Percentiles rank a stretch among this genome's conserved stretches.
Conservation (phyloP, 1,140 invertebrate genomes). For the Hormaphis cornu region DNA sequence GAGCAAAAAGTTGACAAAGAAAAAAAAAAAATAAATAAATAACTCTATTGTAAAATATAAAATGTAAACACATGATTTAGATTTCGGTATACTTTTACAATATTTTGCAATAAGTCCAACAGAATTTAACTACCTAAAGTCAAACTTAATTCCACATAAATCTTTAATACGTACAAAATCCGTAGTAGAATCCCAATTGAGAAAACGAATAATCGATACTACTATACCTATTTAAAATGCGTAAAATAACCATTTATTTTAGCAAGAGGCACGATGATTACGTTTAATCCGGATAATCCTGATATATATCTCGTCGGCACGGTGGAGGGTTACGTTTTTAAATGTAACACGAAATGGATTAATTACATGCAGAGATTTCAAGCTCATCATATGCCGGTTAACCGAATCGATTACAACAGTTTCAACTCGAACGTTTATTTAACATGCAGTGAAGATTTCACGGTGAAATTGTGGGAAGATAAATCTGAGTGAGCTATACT, state of each 20-base stretch:
- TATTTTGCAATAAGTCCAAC: no score
- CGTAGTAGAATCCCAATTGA: no score
- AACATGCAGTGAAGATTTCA: conserved; percentile 85
- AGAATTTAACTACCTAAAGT: no score
- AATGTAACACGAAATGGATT: conserved; percentile 73
- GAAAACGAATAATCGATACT: no score
- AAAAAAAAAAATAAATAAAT: no score
- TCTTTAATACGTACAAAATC: no score
- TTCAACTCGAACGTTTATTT: conserved; percentile 78
- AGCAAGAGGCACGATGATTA: conserved; percentile 77
- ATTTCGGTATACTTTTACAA: no score
- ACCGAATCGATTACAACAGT: conserved; percentile 77
- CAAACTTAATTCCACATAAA: no score
- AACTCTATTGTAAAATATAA: no score
- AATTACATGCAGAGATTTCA: conserved; percentile 66
- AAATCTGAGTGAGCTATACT: conserved; percentile 38
- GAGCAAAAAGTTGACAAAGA: no score
- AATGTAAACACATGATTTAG: no score
- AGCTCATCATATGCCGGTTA: conserved; percentile 79
- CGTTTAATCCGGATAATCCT: conserved; percentile 70
- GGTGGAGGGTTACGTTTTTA: conserved; percentile 85
- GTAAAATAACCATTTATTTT: conserved; percentile 27
- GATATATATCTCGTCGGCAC: conserved; percentile 81
- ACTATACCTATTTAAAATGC: background rate
- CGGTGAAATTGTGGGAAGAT: conserved; percentile 90